Evolutionary conservation across 2,888 invertebrate species (phyloP), one percentile per base, ranked within the genome.

Genomic region (Conops quadrifasciatus): DNA sequence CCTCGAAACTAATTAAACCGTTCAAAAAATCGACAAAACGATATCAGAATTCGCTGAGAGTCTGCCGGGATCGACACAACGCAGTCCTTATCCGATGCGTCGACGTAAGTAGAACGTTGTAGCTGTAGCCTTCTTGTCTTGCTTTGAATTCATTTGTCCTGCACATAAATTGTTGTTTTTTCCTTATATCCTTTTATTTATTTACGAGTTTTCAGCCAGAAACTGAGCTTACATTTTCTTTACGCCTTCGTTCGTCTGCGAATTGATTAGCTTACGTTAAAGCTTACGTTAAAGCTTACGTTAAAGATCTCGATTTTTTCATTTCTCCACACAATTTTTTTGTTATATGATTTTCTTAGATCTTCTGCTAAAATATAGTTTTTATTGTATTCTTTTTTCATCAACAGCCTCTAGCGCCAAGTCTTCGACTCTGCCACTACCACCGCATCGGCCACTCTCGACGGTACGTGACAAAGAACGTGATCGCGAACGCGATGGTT

Each of bases 41-140:
- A 21, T 21, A 67, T 72, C 87, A 94, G 94, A 94, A 89, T 93
- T 93, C 87, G 94, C 93, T 80, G 94, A 95, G 88, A 94, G 93
- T 87, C 88, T 94, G 87, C 93, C 93, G 77, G 90, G 93, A 82
- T 92, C 93, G 78, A 93, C 91, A 83, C 93, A 93, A 87, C 91
- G 94, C 84, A 94, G 94, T 86, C 94, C 94, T 71, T 94, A 94
- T 86, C 93, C 92, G 78, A 89, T 92, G 77, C 89, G 94, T 87
- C 91, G 94, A 89, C 91, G 94, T 95, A 89, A 93, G 93, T 92
- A 84, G 80, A 15, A 43, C 45, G 7, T 43, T 13, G 13, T 13
- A 5, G 45, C 7, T 15, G 11, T 49, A 19, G 3, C 49, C 11
- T 19, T 49, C 49, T 49, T 3, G 26, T 21, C 15, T 58, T 36